Percentiles rank a stretch among this genome's conserved stretches.
These are phyloP conservation scores for Drosophila azteca DNA, from an alignment of 1,140 invertebrate species.

Conservation along the genomic window DNA sequence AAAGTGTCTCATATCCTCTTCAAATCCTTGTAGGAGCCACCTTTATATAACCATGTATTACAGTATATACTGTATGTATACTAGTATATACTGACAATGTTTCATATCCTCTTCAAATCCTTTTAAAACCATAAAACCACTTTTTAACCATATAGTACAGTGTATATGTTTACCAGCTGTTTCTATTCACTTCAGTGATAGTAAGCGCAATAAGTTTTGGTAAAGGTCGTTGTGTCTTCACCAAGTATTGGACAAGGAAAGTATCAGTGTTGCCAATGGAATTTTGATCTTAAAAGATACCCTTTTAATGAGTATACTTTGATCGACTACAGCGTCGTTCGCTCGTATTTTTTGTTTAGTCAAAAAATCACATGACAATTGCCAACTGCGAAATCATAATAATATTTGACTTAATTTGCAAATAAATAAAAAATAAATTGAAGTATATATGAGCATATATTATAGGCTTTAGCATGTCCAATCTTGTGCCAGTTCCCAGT, in stretches of 20 bases:
- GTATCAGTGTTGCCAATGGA: too few species aligned
- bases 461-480: conserved; percentile 22
- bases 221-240: background rate
- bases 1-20: too few species aligned
- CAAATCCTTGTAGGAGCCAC: too few species aligned
- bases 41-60: too few species aligned
- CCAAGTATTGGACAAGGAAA: too few species aligned
- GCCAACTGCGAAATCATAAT: conserved; percentile 41
- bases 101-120: too few species aligned
- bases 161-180: too few species aligned
- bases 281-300: background rate
- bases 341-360: conserved; percentile 6
- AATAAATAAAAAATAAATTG: conserved; percentile 76
- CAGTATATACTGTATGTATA: too few species aligned
- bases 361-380: conserved; percentile 71
- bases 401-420: conserved; percentile 58
- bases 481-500: conserved; percentile 64
- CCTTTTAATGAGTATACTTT: too few species aligned
- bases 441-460: conserved; percentile 56
- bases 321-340: background rate
- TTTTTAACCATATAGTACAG: too few species aligned
- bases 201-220: background rate
- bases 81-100: too few species aligned
- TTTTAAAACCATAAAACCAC: too few species aligned
- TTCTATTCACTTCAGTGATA: background rate